Conservation (phyloP, 2,113 vertebrate genomes). For the Sphyrna mokarran region DNA sequence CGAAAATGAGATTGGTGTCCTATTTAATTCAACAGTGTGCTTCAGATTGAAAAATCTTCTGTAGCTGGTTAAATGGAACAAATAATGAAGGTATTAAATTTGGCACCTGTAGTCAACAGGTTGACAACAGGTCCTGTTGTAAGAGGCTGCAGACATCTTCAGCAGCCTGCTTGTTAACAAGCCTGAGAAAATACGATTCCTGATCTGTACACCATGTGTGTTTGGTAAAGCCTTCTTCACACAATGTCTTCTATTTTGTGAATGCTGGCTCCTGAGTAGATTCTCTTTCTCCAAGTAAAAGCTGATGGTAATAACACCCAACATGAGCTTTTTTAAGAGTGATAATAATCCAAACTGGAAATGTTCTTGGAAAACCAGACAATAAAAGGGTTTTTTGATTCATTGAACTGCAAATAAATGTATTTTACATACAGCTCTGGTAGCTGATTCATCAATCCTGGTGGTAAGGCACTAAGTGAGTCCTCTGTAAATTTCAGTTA, state of each 20-base stretch:
- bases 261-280: neutral
- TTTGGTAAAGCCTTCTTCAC: too few relatives aligned
- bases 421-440: neutral
- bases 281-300: neutral
- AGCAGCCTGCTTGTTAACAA: neutral
- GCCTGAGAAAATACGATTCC: neutral
- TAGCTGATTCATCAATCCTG: neutral
- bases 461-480: neutral
- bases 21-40: neutral
- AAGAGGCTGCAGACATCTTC: neutral
- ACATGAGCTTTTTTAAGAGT: neutral
- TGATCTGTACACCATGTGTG: neutral
- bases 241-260: neutral
- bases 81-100: neutral
- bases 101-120: neutral
- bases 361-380: neutral
- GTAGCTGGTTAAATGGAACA: neutral
- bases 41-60: neutral
- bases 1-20: neutral
- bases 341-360: neutral
- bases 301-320: neutral
- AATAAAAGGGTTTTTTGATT: neutral
- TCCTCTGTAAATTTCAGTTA: neutral
- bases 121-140: neutral
- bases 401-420: neutral